phyloP scores from a whole-genome alignment of 2,113 vertebrate genomes.

The Nyctereutes procyonoides region DNA sequence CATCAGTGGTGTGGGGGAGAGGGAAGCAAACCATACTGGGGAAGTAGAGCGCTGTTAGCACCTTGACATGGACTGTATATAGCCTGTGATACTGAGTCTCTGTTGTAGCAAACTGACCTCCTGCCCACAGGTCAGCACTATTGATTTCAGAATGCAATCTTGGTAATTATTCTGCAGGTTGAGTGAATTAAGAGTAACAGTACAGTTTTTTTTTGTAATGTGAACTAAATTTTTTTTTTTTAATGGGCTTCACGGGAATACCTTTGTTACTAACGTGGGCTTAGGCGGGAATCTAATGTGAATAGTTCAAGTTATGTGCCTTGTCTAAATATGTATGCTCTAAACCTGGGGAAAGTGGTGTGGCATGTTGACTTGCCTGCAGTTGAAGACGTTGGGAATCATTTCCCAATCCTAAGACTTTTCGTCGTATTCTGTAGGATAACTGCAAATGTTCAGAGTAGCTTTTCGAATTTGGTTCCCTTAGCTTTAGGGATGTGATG shows the following conservation, averaged over 20 bases:
- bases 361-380: conserved; percentile 78
- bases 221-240: conserved; percentile 63
- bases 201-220: conserved; percentile 65
- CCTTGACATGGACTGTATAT: conserved; percentile 68
- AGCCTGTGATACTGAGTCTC: conserved; percentile 63
- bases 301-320: conserved; percentile 77
- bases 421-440: conserved; percentile 78
- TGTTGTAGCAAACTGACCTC: conserved; percentile 69
- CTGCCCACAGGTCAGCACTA: conserved; percentile 76
- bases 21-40: conserved; percentile 82
- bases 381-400: conserved; percentile 80
- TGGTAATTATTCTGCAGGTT: conserved; percentile 64
- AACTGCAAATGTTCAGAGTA: conserved; percentile 73
- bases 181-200: conserved; percentile 44
- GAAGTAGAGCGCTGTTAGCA: conserved; percentile 69
- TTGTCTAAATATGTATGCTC: conserved; percentile 74
- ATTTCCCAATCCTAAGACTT: conserved; percentile 67
- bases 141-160: conserved; percentile 75
- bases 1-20: conserved; percentile 81
- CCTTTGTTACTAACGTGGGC: conserved; percentile 75
- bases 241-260: conserved; percentile 64
- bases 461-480: conserved; percentile 78
- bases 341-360: conserved; percentile 76
- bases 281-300: conserved; percentile 73
- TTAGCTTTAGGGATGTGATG: conserved; percentile 74